These are phyloP conservation scores for Diadema setosum DNA, from an alignment of 35 echinoderm and acorn worm genomes.

Conservation along the genomic window DNA sequence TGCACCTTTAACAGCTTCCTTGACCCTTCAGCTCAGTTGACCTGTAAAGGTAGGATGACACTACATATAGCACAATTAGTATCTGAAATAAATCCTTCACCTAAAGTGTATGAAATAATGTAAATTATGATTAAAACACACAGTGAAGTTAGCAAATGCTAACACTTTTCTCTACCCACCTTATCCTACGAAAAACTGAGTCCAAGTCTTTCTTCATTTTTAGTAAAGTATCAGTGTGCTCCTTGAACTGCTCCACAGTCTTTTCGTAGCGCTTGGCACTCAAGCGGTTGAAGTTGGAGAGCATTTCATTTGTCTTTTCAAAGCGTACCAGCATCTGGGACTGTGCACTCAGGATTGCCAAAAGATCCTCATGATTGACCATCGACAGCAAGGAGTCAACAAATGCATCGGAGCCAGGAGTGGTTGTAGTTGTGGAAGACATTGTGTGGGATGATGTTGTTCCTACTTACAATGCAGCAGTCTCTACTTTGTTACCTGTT, in stretches of 20 bases:
- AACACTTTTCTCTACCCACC: no score
- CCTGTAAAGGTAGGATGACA: no score
- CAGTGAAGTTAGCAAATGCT: no score
- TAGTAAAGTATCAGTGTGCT: slow-evolving; percentile 70
- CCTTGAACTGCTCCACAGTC: slow-evolving; percentile 66
- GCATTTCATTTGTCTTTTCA: slow-evolving; percentile 96
- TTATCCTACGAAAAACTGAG: slow-evolving; percentile 77
- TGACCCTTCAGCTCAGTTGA: no score
- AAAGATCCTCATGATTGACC: slow-evolving; percentile 84
- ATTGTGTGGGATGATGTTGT: no score
- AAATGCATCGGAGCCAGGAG: slow-evolving; percentile 79
- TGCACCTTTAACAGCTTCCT: no score
- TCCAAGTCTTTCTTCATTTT: slow-evolving; percentile 81
- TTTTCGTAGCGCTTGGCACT: slow-evolving; percentile 69
- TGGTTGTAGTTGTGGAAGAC: slow-evolving; percentile 7
- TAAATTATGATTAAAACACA: no score
- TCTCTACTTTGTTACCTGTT: no score
- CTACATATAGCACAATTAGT: no score
- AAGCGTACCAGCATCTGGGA: slow-evolving; percentile 87
- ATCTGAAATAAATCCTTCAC: no score
- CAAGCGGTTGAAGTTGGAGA: slow-evolving; percentile 86
- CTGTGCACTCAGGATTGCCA: slow-evolving; percentile 73
- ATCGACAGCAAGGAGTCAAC: slow-evolving; percentile 64
- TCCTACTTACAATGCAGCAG: no score
- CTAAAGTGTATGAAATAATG: no score